Conservation (phyloP, 2,888 invertebrate genomes). For the Thyatira batis region DNA sequence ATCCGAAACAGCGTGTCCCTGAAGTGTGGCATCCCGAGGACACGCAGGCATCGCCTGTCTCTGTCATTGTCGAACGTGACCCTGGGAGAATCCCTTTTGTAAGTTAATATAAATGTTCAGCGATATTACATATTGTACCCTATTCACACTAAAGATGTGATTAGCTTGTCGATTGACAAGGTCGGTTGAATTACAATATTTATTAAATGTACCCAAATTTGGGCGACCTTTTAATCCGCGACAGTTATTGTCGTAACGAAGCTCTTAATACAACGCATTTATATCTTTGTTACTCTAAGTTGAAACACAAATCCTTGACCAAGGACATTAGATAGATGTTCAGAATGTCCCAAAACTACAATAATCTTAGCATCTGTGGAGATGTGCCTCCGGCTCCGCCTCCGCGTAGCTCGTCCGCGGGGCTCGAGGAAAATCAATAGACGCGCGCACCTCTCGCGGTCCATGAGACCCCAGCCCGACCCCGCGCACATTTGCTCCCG, state of each 20-base stretch:
- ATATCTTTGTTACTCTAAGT: too few relatives aligned
- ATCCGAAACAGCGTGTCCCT: neutral
- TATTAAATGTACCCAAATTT: too few relatives aligned
- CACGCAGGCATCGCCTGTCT: neutral
- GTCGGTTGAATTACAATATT: too few relatives aligned
- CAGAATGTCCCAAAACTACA: conserved; percentile 6
- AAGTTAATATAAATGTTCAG: neutral
- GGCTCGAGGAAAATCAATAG: conserved; percentile 68
- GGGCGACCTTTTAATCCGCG: too few relatives aligned
- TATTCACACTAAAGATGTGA: too few relatives aligned
- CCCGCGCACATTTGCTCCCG: conserved; percentile 31
- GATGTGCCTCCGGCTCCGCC: conserved; percentile 28
- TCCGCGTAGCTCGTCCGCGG: conserved; percentile 42
- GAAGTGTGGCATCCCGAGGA: neutral
- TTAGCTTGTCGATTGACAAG: too few relatives aligned
- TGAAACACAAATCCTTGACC: neutral
- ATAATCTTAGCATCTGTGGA: conserved; percentile 51
- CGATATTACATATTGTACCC: too few relatives aligned
- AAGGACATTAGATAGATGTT: neutral
- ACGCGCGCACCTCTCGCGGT: conserved; percentile 64
- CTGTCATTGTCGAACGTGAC: neutral
- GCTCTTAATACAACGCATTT: too few relatives aligned
- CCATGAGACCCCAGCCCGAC: conserved; percentile 13
- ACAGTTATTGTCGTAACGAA: too few relatives aligned
- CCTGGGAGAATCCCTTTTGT: neutral